Evolutionary conservation across 2,797 vertebrate genomes (phyloP).

Genomic region (Okamejei kenojei): DNA sequence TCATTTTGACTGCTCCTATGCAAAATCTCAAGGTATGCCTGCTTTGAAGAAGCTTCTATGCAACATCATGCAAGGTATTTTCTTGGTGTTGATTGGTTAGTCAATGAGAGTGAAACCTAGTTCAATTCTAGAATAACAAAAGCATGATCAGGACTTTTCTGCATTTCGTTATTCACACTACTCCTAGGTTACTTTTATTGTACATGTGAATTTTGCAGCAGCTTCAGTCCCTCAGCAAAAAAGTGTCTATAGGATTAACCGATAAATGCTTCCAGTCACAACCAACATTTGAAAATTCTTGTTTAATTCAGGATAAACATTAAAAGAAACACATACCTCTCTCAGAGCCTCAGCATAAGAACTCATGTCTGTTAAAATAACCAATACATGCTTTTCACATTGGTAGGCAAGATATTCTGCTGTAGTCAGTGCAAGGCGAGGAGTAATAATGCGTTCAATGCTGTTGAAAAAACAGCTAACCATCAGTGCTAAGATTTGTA

Average conservation of each 20-base stretch:
- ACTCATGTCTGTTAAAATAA: slow-evolving; percentile 70
- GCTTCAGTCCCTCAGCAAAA: not conserved
- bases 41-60: too few relatives aligned
- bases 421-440: slow-evolving; percentile 62
- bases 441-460: slow-evolving; percentile 68
- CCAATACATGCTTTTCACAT: slow-evolving; percentile 68
- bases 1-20: too few relatives aligned
- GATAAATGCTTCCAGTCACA: not conserved
- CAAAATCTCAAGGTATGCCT: too few relatives aligned
- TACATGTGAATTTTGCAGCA: not conserved
- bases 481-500: not conserved
- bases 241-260: not conserved
- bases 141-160: not conserved
- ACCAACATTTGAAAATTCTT: too few relatives aligned
- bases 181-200: not conserved
- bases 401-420: slow-evolving; percentile 69
- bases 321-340: slow-evolving; percentile 52
- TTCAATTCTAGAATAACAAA: not conserved
- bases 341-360: slow-evolving; percentile 66
- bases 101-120: not conserved
- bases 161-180: not conserved
- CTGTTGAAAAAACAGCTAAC: slow-evolving; percentile 45
- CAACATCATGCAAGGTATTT: not conserved
- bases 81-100: not conserved
- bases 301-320: not conserved